Conservation (phyloP, 2,113 vertebrate species). For the Microcebus murinus region DNA sequence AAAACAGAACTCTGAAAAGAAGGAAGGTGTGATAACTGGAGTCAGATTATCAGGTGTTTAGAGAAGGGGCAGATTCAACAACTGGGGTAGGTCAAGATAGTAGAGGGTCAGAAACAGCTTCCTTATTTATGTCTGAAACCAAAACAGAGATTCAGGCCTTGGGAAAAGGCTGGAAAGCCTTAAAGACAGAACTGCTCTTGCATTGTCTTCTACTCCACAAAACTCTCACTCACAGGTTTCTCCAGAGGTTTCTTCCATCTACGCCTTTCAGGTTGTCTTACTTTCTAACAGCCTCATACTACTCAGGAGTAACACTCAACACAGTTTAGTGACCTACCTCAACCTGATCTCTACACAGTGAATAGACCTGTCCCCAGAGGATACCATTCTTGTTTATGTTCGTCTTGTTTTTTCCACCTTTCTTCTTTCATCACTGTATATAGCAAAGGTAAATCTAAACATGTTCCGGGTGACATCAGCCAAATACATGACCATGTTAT, state of each 20-base stretch:
- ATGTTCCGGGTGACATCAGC: not conserved
- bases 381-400: not conserved
- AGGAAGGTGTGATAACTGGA: not conserved
- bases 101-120: not conserved
- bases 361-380: not conserved
- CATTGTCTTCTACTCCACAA: not conserved
- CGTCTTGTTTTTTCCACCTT: not conserved
- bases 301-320: not conserved
- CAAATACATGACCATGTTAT: not conserved
- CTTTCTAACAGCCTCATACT: not conserved
- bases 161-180: not conserved
- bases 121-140: not conserved
- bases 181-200: not conserved
- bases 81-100: not conserved
- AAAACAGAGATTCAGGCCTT: not conserved
- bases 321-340: not conserved
- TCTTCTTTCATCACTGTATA: not conserved
- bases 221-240: not conserved
- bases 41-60: not conserved
- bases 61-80: not conserved
- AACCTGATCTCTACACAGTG: not conserved
- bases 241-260: not conserved
- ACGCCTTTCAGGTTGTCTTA: not conserved
- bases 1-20: not conserved
- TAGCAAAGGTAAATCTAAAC: not conserved